phyloP scores from a whole-genome alignment of 2,888 invertebrate species.

The Drosophila planitibia region DNA sequence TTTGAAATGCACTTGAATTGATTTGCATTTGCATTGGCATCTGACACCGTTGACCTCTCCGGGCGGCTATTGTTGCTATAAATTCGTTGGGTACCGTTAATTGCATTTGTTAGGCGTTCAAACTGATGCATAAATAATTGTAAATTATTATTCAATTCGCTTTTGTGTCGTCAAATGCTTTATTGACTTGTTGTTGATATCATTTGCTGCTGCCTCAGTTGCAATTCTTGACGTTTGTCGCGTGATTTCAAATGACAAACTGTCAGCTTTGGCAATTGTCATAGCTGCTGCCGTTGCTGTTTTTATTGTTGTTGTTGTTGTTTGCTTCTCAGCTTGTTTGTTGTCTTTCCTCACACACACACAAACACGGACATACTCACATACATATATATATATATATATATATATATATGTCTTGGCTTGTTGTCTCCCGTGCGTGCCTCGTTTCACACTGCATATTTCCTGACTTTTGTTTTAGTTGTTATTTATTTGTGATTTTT shows the following conservation, averaged over 20 bases:
- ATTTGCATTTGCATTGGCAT: conserved; percentile 39
- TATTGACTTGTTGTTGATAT: conserved; percentile 60
- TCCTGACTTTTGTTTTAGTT: conserved; percentile 46
- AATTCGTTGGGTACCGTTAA: conserved; percentile 42
- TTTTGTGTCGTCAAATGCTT: conserved; percentile 42
- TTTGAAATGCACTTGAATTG: conserved; percentile 22
- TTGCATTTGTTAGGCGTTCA: conserved; percentile 46
- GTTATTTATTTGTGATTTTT: conserved; percentile 6
- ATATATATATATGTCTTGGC: neutral
- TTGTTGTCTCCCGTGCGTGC: conserved; percentile 53
- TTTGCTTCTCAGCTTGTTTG: conserved; percentile 38
- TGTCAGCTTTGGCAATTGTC: conserved; percentile 71
- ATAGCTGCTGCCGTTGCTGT: conserved; percentile 16
- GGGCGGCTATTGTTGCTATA: conserved; percentile 27
- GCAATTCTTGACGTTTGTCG: conserved; percentile 57
- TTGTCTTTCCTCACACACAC: conserved; percentile 28
- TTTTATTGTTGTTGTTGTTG: conserved; percentile 14
- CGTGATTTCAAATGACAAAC: conserved; percentile 76
- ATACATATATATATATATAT: neutral
- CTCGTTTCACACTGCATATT: conserved; percentile 49
- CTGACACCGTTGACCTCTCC: conserved; percentile 54
- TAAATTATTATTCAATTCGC: conserved; percentile 55
- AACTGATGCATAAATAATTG: conserved; percentile 53
- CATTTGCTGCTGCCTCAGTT: conserved; percentile 31
- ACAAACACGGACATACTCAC: neutral